Conservation (phyloP, 2,797 vertebrate genomes). For the Amblyraja radiata region DNA sequence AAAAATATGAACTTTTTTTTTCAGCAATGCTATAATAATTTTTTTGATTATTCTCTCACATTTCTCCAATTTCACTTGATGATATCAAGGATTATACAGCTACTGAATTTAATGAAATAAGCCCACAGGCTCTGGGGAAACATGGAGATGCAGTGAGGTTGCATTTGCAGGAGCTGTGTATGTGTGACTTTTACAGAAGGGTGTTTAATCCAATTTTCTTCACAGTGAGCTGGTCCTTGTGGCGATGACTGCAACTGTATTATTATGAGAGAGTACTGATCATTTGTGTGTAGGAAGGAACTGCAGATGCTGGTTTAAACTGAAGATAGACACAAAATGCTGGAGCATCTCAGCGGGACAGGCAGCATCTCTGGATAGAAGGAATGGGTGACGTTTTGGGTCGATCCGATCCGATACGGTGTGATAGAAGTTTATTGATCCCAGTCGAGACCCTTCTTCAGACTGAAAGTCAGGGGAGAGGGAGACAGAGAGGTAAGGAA, state of each 20-base stretch:
- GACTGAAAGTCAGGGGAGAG: too few relatives aligned
- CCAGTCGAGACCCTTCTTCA: too few relatives aligned
- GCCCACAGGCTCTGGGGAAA: constrained; percentile 25
- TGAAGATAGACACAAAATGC: too few relatives aligned
- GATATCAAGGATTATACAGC: constrained; percentile 12
- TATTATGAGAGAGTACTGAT: not conserved
- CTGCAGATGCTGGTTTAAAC: too few relatives aligned
- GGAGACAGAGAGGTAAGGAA: too few relatives aligned
- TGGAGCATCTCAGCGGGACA: too few relatives aligned
- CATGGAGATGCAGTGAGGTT: constrained; percentile 21
- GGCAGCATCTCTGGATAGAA: too few relatives aligned
- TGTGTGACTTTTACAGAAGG: constrained; percentile 36
- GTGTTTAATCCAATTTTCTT: constrained; percentile 36
- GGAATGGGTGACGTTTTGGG: too few relatives aligned
- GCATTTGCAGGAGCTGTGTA: constrained; percentile 27
- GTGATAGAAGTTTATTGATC: too few relatives aligned
- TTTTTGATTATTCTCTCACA: constrained; percentile 19
- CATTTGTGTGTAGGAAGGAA: not conserved
- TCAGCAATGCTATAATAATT: not conserved
- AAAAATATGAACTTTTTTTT: not conserved
- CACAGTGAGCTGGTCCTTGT: constrained; percentile 32
- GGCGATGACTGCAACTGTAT: constrained; percentile 29
- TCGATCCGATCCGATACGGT: too few relatives aligned
- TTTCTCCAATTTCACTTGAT: constrained; percentile 31
- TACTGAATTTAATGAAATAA: constrained; percentile 28